Conservation (phyloP, 2,888 invertebrate species). For the Oeneis ivallda region DNA sequence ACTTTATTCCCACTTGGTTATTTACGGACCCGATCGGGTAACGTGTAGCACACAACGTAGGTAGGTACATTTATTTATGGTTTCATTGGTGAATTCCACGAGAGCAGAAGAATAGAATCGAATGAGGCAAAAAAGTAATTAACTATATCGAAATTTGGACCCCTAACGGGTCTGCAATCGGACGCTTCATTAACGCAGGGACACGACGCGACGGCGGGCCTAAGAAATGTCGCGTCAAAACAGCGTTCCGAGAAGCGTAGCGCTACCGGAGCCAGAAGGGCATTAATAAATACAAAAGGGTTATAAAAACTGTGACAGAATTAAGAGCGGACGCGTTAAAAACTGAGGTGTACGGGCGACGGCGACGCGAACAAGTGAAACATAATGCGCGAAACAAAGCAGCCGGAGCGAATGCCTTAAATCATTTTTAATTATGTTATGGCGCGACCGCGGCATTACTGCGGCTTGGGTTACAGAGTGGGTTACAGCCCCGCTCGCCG, state of each 20-base stretch:
- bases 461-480: constrained; percentile 69
- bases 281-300: constrained; percentile 80
- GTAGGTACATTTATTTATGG: constrained; percentile 15
- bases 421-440: constrained; percentile 83
- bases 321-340: constrained; percentile 78
- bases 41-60: background rate
- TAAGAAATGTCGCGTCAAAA: constrained; percentile 78
- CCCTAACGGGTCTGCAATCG: constrained; percentile 66
- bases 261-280: constrained; percentile 78
- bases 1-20: constrained; percentile 20
- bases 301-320: constrained; percentile 81
- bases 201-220: constrained; percentile 56
- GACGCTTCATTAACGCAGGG: constrained; percentile 78
- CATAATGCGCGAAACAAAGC: constrained; percentile 82
- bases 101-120: background rate
- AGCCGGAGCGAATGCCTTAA: constrained; percentile 82
- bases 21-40: constrained; percentile 17
- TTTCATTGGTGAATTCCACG: constrained; percentile 18
- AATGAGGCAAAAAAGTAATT: constrained; percentile 30
- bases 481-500: constrained; percentile 53
- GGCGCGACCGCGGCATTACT: constrained; percentile 63
- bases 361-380: constrained; percentile 80
- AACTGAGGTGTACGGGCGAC: constrained; percentile 67
- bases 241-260: constrained; percentile 77
- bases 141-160: constrained; percentile 29